Percentiles rank a stretch among this genome's conserved stretches.
phyloP scores from a whole-genome alignment of 64 coral and sea anemone species.

The Anthopleura sola region DNA sequence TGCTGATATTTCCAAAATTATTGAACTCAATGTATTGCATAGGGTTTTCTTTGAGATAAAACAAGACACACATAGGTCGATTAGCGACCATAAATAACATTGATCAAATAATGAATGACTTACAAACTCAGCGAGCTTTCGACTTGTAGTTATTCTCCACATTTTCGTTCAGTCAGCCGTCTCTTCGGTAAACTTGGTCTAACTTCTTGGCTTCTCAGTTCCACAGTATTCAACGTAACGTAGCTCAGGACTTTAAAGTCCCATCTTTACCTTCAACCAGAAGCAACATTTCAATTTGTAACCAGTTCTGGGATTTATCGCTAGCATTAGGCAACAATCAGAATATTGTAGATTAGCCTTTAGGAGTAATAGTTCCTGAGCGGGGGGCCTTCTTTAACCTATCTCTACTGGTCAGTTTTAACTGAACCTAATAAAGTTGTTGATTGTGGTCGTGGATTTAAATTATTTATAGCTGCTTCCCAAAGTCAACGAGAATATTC shows the following conservation, averaged over 20 bases:
- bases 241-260: background rate
- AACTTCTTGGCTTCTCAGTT: background rate
- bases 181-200: background rate
- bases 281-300: constrained; percentile 8
- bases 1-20: background rate
- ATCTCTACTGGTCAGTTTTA: background rate
- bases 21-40: background rate
- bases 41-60: background rate
- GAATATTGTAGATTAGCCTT: background rate
- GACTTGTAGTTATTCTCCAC: constrained; percentile 61
- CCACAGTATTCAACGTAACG: background rate
- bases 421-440: background rate
- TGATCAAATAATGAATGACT: constrained; percentile 21
- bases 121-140: constrained; percentile 77
- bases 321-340: background rate
- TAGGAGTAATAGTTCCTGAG: background rate
- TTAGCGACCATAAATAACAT: background rate
- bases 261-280: constrained; percentile 15
- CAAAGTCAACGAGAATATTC: constrained; percentile 10
- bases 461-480: background rate
- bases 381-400: background rate
- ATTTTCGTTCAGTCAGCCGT: constrained; percentile 20
- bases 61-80: background rate
- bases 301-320: background rate
- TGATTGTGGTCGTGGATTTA: background rate